A percentile compares a stretch with the other conserved stretches of the same genome.
phyloP scores from a whole-genome alignment of 2,888 invertebrate species.

The Idaea biselata region DNA sequence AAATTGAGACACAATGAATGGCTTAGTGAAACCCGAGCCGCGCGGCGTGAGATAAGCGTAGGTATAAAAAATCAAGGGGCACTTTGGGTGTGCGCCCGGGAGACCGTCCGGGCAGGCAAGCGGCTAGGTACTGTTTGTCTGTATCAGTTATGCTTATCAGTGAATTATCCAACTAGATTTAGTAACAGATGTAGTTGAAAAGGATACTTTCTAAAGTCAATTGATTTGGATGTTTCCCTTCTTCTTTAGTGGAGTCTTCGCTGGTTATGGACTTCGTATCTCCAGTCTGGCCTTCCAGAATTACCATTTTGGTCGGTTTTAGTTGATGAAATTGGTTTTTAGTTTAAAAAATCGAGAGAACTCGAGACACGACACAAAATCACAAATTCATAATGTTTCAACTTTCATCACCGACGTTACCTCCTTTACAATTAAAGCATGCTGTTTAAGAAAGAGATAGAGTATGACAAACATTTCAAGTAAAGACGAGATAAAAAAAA shows the following conservation, averaged over 20 bases:
- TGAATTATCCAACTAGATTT: too few relatives aligned
- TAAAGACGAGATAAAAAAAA: neutral
- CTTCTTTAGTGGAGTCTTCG: slow-evolving; percentile 58
- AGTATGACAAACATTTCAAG: neutral
- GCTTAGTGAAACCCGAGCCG: too few relatives aligned
- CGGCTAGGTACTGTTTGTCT: neutral
- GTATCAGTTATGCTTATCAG: neutral
- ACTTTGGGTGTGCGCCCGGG: too few relatives aligned
- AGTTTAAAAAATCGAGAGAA: slow-evolving; percentile 2
- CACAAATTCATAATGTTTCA: slow-evolving; percentile 11
- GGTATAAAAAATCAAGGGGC: too few relatives aligned
- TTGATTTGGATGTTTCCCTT: slow-evolving; percentile 56
- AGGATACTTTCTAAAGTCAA: slow-evolving; percentile 82
- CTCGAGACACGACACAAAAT: slow-evolving; percentile 18
- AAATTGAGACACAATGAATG: too few relatives aligned
- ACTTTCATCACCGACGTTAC: slow-evolving; percentile 6
- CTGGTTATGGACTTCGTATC: slow-evolving; percentile 53
- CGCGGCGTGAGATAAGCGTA: too few relatives aligned
- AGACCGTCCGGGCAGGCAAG: too few relatives aligned
- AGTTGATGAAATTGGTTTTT: neutral
- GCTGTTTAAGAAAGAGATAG: neutral
- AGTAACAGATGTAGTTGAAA: slow-evolving; percentile 33
- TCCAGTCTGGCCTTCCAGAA: slow-evolving; percentile 62
- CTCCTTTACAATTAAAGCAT: neutral
- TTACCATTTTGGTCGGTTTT: slow-evolving; percentile 51